A percentile compares a stretch with the other conserved stretches of the same genome.
Evolutionary conservation across 2,888 invertebrate genomes (phyloP).

Genomic region (Exocentrus adspersus): DNA sequence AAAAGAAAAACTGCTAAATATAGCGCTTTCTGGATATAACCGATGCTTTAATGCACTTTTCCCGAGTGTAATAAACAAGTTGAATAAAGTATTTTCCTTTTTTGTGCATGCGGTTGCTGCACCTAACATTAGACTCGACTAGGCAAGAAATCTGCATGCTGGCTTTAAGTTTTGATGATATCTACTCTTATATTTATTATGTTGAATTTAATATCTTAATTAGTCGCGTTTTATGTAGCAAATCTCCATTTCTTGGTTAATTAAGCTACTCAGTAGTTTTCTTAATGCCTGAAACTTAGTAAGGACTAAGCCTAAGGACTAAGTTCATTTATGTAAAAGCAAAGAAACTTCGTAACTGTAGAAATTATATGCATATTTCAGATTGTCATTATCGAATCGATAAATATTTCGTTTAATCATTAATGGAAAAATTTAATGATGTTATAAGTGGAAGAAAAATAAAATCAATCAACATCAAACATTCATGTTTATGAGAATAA

Average conservation of each 20-base stretch:
- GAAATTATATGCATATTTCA: too few species aligned
- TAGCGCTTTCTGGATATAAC: not conserved
- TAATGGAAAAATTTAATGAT: not conserved
- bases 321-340: too few species aligned
- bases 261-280: constrained; percentile 22
- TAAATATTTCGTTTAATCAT: not conserved
- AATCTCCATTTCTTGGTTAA: constrained; percentile 27
- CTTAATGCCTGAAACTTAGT: not conserved
- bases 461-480: not conserved
- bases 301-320: too few species aligned
- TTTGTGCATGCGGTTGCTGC: not conserved
- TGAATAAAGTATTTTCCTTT: constrained; percentile 2
- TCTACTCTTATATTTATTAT: constrained; percentile 36
- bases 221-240: constrained; percentile 29
- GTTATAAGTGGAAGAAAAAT: not conserved
- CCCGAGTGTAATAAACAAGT: not conserved
- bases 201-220: constrained; percentile 39
- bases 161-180: constrained; percentile 29
- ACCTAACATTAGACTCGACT: not conserved
- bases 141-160: constrained; percentile 5
- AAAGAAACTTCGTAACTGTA: too few species aligned
- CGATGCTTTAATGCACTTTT: constrained; percentile 10
- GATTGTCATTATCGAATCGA: too few species aligned
- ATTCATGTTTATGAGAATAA: not conserved
- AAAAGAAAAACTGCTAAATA: not conserved